Evolutionary conservation across 2,888 invertebrate species (phyloP).

Genomic region (Seira musarum): DNA sequence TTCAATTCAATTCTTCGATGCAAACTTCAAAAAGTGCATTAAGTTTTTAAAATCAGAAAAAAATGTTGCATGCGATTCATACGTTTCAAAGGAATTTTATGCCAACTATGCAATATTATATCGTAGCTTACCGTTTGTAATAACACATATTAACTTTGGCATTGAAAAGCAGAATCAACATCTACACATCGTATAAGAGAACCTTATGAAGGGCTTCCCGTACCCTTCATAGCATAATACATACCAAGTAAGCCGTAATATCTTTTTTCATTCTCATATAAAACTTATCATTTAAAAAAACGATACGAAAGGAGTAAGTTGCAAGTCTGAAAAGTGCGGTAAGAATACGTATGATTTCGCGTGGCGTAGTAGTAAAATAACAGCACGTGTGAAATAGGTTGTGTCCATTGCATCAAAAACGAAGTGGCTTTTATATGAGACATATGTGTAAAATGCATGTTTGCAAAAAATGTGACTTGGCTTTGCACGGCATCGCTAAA

Average conservation of each 20-base stretch:
- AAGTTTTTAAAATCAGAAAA: background rate
- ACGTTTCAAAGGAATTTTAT: background rate
- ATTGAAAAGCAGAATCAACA: slow-evolving; percentile 19
- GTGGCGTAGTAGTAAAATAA: slow-evolving; percentile 48
- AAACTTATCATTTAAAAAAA: background rate
- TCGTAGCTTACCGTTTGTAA: background rate
- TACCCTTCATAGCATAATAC: background rate
- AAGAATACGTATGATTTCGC: slow-evolving; percentile 28
- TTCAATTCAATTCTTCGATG: background rate
- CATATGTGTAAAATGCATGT: background rate
- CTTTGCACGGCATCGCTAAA: no score
- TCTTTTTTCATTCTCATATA: background rate
- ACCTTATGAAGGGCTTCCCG: background rate
- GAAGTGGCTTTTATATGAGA: background rate
- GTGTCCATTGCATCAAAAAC: slow-evolving; percentile 56
- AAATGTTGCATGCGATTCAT: slow-evolving; percentile 2
- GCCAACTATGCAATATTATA: background rate
- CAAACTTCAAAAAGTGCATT: background rate
- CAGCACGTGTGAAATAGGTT: slow-evolving; percentile 69
- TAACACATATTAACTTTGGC: slow-evolving; percentile 23
- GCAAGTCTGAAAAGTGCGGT: slow-evolving; percentile 12
- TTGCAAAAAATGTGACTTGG: no score
- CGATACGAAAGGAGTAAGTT: background rate
- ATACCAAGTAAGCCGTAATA: background rate
- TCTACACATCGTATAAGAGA: no score